These are phyloP conservation scores for Malacosoma neustria DNA, from an alignment of 2,888 invertebrate species.

Conservation along the genomic window DNA sequence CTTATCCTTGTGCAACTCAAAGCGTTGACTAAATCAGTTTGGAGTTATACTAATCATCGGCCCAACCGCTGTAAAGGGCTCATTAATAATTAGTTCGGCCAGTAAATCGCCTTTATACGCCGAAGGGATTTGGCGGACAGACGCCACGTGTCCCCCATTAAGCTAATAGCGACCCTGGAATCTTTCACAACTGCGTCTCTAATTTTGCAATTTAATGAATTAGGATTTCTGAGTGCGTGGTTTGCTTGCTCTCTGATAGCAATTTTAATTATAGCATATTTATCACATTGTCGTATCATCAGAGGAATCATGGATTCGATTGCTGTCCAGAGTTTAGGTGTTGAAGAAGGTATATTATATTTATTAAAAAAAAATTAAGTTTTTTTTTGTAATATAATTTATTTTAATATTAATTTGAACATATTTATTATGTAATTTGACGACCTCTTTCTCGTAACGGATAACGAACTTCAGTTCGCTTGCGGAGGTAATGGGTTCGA, in stretches of 20 bases:
- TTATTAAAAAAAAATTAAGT: too few species aligned
- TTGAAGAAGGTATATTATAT: too few species aligned
- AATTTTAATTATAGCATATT: background rate
- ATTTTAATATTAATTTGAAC: too few species aligned
- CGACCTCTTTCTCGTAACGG: too few species aligned
- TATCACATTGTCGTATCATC: too few species aligned
- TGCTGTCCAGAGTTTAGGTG: too few species aligned
- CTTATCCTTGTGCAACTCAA: background rate
- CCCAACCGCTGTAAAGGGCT: conserved; percentile 47
- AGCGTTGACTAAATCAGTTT: conserved; percentile 30
- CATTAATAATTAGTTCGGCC: conserved; percentile 70
- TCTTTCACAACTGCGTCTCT: conserved; percentile 37
- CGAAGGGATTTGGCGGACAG: conserved; percentile 53
- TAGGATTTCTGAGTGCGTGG: conserved; percentile 1
- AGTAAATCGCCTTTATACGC: conserved; percentile 65
- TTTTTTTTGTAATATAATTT: too few species aligned
- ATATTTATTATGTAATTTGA: too few species aligned
- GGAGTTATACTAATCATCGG: conserved; percentile 58
- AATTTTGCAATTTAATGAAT: conserved; percentile 12
- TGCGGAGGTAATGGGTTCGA: too few species aligned
- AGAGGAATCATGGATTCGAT: too few species aligned
- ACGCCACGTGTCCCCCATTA: conserved; percentile 68
- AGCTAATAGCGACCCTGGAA: conserved; percentile 57
- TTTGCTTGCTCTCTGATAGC: background rate
- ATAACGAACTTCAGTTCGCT: too few species aligned